Percentiles rank a stretch among this genome's conserved stretches.
Evolutionary conservation across 2,888 invertebrate genomes (phyloP).

Genomic region (Seira ritae): DNA sequence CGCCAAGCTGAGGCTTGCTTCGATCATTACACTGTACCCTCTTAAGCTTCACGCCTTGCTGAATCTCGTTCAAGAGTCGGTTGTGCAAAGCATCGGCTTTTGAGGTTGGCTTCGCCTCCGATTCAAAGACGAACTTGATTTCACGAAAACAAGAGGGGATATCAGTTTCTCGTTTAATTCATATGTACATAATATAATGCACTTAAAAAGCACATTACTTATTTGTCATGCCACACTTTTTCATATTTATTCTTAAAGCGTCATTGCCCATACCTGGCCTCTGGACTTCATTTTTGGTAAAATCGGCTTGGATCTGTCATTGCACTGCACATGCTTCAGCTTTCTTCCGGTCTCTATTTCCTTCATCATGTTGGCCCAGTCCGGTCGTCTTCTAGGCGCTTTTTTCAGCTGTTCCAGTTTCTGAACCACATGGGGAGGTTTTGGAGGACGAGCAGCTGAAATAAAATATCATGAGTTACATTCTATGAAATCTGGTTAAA

Average conservation of each 20-base stretch:
- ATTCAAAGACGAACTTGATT: slow-evolving; percentile 73
- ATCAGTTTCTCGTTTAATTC: too few relatives aligned
- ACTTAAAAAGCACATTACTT: too few relatives aligned
- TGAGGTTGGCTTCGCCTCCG: slow-evolving; percentile 72
- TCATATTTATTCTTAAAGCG: neutral
- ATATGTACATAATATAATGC: too few relatives aligned
- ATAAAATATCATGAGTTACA: too few relatives aligned
- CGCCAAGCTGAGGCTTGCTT: slow-evolving; percentile 82
- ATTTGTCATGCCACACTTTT: too few relatives aligned
- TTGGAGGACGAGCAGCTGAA: too few relatives aligned
- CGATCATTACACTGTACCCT: slow-evolving; percentile 89
- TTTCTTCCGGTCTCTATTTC: slow-evolving; percentile 84
- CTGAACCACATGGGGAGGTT: too few relatives aligned
- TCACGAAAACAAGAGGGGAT: neutral
- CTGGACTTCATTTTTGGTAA: slow-evolving; percentile 76
- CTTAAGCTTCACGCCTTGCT: slow-evolving; percentile 85
- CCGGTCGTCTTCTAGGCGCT: slow-evolving; percentile 76
- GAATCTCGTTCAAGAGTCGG: slow-evolving; percentile 78
- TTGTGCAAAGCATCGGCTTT: slow-evolving; percentile 73
- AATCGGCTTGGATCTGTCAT: slow-evolving; percentile 83
- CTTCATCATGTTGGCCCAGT: slow-evolving; percentile 93
- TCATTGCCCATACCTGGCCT: slow-evolving; percentile 66
- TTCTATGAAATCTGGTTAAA: too few relatives aligned
- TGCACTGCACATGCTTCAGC: slow-evolving; percentile 88
- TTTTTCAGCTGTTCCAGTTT: slow-evolving; percentile 76